Evolutionary conservation across 2,113 vertebrate genomes (phyloP), one percentile per base, ranked within the genome.

Genomic region (Takifugu bimaculatus): DNA sequence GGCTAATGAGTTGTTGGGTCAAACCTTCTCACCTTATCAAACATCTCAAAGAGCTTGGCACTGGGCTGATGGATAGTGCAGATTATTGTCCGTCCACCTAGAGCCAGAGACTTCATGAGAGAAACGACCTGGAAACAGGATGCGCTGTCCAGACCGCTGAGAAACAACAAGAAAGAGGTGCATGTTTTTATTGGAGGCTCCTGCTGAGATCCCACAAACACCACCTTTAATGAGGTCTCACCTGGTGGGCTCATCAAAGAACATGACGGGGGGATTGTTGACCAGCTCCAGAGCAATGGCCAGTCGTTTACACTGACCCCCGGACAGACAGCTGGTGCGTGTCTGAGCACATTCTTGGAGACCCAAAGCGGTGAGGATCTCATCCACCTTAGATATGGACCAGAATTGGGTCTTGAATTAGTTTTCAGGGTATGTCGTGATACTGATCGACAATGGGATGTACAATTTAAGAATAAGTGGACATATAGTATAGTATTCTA

Each of bases 11-110:
- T 35, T 35, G 13, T 39, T n/a, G 50, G 44, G 72, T 62, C 56
- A 59, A 73, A 66, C 78, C 35, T 44, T 53, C 44, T 65, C 82
- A 98, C 97, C 94, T 99, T 97, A 89, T 99, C 94, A n/a, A 99
- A 99, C 95, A 96, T 95, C 88, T 99, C 96, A 51, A 99, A 99
- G 79, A 99, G 95, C 90, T 96, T 98, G 82, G 96, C 97, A 49
- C 97, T 99, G 82, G 97, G 97, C 90, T 99, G 97, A 87, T 99
- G 96, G 87, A 99, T 97, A 83, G 97, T 98, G 84, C 97, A 99
- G 88, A 99, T 98, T 86, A 99, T 94, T 52, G 97, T 99, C 58
- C 97, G 91, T 43, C 97, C 97, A 0, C 97, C 97, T 74, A 91
- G 95, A 57, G 97, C 97, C 89, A 99, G 86, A 54, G 96, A 98